These are phyloP conservation scores for Koerneria pararmatus DNA, from an alignment of 2,888 invertebrate species.

Conservation along the genomic window DNA sequence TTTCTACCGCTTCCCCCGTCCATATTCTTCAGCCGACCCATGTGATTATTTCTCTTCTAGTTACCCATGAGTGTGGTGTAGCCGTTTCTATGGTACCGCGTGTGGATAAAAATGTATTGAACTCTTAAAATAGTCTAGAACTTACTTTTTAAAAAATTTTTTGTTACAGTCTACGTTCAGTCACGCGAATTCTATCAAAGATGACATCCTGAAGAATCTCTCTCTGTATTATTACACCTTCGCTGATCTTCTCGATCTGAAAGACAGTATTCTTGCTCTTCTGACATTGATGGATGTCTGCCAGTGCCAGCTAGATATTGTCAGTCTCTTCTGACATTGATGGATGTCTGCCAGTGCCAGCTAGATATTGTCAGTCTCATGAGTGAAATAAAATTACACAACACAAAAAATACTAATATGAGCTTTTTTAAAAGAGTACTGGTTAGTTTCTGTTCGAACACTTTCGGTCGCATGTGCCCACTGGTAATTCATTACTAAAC, in stretches of 20 bases:
- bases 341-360: constrained; percentile 91
- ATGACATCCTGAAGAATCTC: constrained; percentile 91
- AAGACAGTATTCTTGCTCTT: constrained; percentile 61
- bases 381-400: background rate
- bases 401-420: constrained; percentile 25
- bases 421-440: constrained; percentile 4
- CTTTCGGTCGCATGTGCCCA: no score
- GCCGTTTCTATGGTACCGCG: background rate
- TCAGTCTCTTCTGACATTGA: constrained; percentile 74
- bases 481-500: no score
- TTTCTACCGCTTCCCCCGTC: no score
- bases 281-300: constrained; percentile 76
- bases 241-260: constrained; percentile 94
- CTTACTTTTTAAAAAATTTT: background rate
- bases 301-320: constrained; percentile 86
- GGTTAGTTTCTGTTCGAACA: no score
- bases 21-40: constrained; percentile 3
- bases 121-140: background rate
- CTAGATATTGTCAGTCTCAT: constrained; percentile 75
- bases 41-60: no score
- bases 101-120: constrained; percentile 8
- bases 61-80: no score
- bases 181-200: constrained; percentile 79
- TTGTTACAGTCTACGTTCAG: constrained; percentile 65
- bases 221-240: constrained; percentile 97